phyloP scores from a whole-genome alignment of 1,140 invertebrate species.

The Zaprionus vittiger region DNA sequence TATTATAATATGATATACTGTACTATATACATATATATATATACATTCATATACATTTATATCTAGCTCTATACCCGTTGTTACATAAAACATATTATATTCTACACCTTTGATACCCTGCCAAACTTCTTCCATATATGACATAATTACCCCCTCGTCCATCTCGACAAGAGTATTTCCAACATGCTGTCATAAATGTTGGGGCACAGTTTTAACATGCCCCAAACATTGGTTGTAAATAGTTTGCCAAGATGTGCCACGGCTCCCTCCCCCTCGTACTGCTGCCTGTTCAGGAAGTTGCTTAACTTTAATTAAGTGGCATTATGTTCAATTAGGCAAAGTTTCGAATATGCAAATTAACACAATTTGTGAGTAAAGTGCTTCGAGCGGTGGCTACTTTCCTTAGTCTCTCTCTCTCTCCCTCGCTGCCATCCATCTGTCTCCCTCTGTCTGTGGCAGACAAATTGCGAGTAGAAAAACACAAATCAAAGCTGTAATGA shows the following conservation, averaged over 20 bases:
- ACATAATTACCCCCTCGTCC: background rate
- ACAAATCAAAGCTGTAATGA: slow-evolving; percentile 65
- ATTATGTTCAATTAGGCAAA: slow-evolving; percentile 82
- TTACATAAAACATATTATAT: background rate
- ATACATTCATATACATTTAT: too few relatives aligned
- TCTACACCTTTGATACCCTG: background rate
- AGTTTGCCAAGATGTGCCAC: slow-evolving; percentile 48
- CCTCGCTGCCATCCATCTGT: background rate
- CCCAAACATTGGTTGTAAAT: slow-evolving; percentile 15
- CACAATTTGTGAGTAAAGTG: slow-evolving; percentile 67
- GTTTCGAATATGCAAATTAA: slow-evolving; percentile 81
- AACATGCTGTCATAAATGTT: slow-evolving; percentile 71
- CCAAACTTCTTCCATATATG: background rate
- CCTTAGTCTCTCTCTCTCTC: background rate
- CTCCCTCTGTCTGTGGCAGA: slow-evolving; percentile 45
- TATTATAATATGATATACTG: too few relatives aligned
- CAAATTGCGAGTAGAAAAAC: slow-evolving; percentile 61
- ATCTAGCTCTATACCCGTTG: background rate
- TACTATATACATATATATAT: too few relatives aligned
- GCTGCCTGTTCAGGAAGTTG: slow-evolving; percentile 56
- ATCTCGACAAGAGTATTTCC: slow-evolving; percentile 27
- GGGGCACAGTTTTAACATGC: slow-evolving; percentile 48
- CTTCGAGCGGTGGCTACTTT: slow-evolving; percentile 31
- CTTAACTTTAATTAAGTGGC: slow-evolving; percentile 80
- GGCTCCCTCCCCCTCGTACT: background rate